Evolutionary conservation across 2,888 invertebrate genomes (phyloP), one percentile per base, ranked within the genome.

Genomic region (Thera britannica): DNA sequence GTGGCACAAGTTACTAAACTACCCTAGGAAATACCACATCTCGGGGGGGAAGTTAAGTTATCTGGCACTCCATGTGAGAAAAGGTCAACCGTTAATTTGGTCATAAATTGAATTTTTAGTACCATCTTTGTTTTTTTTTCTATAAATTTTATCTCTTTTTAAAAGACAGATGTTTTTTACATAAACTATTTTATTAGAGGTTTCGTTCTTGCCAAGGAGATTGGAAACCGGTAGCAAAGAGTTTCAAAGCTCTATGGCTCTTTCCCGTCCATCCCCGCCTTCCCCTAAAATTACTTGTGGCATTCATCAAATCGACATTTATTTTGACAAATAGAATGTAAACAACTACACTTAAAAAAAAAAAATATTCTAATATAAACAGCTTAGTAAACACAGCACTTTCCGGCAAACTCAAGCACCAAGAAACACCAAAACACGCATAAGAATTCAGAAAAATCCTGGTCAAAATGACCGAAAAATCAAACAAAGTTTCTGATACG

Each of bases 11-110:
- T 12, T 56, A 38, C 36, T 9, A 52, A 46, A 74, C 79, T 74
- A 76, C 78, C 77, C 73, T 75, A 51, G 75, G 81, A 90, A 92
- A 92, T 92, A 83, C 87, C 92, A 91, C 91, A 91, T 92, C 92
- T 92, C 92, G 71, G 74, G 92, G 92, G 92, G 84, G 76, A 84
- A 78, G 75, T 88, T 87, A 79, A 75, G 73, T 85, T 85, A 89
- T 87, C 90, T 88, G 84, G 81, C 82, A 86, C 83, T 85, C 84
- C 81, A 78, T 78, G 76, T 77, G 78, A 80, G 79, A 79, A 84
- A 81, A 80, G 79, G 81, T 81, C 69, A 73, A 71, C 79, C 73
- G 58, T 58, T 71, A 62, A 67, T 69, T 65, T 67, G 44, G 65
- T n/a, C 57, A 76, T 78, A 61, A 70, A 77, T 75, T 74, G 72